These are phyloP conservation scores for Conus canariensis DNA, from an alignment of 2,888 invertebrate species.

Conservation along the genomic window DNA sequence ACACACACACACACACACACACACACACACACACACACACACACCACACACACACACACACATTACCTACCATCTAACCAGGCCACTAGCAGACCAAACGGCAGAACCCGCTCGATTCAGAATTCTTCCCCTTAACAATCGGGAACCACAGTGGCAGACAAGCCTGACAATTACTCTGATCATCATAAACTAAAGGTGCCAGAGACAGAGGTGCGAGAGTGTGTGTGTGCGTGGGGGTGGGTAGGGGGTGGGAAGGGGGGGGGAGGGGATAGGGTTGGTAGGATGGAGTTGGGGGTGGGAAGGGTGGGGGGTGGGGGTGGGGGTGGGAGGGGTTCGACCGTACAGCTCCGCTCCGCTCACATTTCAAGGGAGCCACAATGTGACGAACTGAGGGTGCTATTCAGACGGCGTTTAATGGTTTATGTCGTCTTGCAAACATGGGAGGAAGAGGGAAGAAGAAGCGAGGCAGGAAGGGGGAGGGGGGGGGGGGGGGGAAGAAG, in stretches of 20 bases:
- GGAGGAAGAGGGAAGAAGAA: not conserved
- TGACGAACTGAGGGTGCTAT: not conserved
- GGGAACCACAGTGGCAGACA: not conserved
- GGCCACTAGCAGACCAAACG: too few relatives aligned
- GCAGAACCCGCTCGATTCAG: too few relatives aligned
- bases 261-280: not conserved
- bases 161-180: not conserved
- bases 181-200: not conserved
- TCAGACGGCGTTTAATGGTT: constrained; percentile 1
- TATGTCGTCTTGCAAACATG: not conserved
- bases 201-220: constrained; percentile 30
- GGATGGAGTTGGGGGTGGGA: too few relatives aligned
- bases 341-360: not conserved
- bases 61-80: too few relatives aligned
- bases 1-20: too few relatives aligned
- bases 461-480: not conserved
- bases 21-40: not conserved
- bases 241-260: not conserved
- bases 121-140: too few relatives aligned
- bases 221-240: constrained; percentile 24
- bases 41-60: not conserved
- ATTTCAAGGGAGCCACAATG: not conserved
- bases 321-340: not conserved
- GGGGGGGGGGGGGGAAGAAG: not conserved
- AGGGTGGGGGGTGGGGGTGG: too few relatives aligned